Conservation (phyloP, 2,888 invertebrate species). For the Caradrina clavipalpis region DNA sequence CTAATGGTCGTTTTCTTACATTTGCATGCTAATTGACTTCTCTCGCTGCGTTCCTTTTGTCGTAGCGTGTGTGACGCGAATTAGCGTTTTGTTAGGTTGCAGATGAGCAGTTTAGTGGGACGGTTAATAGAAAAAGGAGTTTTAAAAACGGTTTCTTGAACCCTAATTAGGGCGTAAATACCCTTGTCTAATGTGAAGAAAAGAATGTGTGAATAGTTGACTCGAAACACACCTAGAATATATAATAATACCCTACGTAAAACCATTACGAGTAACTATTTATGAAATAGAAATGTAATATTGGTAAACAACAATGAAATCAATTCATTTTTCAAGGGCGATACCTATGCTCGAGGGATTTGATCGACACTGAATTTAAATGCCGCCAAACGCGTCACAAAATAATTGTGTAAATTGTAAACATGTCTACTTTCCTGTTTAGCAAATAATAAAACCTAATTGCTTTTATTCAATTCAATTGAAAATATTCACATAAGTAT, state of each 20-base stretch:
- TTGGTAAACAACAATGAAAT: conserved; percentile 13
- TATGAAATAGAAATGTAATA: not conserved
- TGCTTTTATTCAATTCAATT: not conserved
- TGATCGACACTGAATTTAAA: conserved; percentile 40
- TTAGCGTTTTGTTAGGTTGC: conserved; percentile 73
- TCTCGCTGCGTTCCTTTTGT: conserved; percentile 83
- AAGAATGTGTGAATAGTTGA: not conserved
- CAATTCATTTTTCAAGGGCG: conserved; percentile 38
- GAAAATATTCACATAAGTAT: not conserved
- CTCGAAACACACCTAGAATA: not conserved
- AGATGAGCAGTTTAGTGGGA: conserved; percentile 58
- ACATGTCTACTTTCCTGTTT: not conserved
- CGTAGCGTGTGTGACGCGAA: conserved; percentile 76
- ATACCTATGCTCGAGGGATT: conserved; percentile 36
- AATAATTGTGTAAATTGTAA: conserved; percentile 5
- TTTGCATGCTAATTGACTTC: conserved; percentile 90
- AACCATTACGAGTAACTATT: too few species aligned
- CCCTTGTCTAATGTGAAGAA: too few species aligned
- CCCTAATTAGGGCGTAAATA: not conserved
- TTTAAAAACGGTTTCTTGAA: not conserved
- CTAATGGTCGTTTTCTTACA: conserved; percentile 90
- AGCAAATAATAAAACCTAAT: not conserved
- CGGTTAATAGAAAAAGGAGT: conserved; percentile 16
- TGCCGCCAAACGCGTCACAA: not conserved
- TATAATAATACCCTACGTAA: not conserved